Conservation (phyloP, 2,888 invertebrate species). For the Teleogryllus oceanicus region DNA sequence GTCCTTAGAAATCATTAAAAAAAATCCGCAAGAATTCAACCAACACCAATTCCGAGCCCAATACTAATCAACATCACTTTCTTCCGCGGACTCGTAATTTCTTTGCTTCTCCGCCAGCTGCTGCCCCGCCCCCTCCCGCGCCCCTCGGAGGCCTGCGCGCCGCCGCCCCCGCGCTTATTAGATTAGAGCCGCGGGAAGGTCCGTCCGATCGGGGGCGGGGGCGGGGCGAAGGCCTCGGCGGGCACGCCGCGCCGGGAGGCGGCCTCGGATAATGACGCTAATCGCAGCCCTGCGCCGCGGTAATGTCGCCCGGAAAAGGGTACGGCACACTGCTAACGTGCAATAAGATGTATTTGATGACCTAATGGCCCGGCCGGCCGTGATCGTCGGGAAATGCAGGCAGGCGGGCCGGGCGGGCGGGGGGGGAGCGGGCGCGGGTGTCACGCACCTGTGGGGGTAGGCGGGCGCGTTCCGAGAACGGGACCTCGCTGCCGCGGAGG, state of each 20-base stretch:
- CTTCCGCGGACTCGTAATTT: too few relatives aligned
- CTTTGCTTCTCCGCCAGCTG: neutral
- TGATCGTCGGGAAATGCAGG: neutral
- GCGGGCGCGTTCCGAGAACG: too few relatives aligned
- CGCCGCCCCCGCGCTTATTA: neutral
- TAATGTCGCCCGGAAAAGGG: constrained; percentile 9
- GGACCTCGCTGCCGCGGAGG: too few relatives aligned
- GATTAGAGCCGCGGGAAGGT: neutral
- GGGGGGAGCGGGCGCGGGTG: too few relatives aligned
- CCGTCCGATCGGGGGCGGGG: neutral
- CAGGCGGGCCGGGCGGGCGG: neutral
- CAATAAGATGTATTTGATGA: constrained; percentile 2
- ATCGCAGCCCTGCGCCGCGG: neutral
- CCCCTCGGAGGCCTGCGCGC: too few relatives aligned
- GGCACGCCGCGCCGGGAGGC: neutral
- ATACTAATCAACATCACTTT: too few relatives aligned
- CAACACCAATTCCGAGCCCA: too few relatives aligned
- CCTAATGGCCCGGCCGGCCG: neutral
- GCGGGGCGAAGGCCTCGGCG: neutral
- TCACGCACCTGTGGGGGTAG: too few relatives aligned
- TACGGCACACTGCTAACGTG: neutral
- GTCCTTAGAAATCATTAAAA: too few relatives aligned
- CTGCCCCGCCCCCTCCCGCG: neutral
- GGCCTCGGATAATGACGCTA: neutral
- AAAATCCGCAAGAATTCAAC: too few relatives aligned